Evolutionary conservation across 2,888 invertebrate species (phyloP).

Genomic region (Bhutanitis thaidina): DNA sequence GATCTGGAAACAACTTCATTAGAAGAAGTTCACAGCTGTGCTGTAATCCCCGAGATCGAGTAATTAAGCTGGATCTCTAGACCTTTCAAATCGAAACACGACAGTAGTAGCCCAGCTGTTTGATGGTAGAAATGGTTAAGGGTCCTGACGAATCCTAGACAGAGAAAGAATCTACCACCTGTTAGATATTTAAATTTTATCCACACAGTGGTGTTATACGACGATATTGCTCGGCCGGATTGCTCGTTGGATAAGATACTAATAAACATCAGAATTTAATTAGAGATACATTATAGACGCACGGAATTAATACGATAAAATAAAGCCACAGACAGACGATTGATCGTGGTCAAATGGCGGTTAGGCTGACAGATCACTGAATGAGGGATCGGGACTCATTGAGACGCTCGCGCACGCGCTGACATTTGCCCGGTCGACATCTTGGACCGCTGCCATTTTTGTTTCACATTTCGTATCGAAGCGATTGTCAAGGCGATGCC

Average conservation of each 20-base stretch:
- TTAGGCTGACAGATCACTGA: slow-evolving; percentile 22
- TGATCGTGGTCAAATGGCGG: slow-evolving; percentile 9
- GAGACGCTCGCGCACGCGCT: slow-evolving; percentile 28
- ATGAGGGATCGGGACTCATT: slow-evolving; percentile 35
- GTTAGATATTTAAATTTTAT: too few relatives aligned
- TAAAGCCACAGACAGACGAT: slow-evolving; percentile 5
- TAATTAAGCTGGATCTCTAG: too few relatives aligned
- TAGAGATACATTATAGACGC: slow-evolving; percentile 1
- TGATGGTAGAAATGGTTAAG: too few relatives aligned
- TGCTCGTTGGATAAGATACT: not conserved
- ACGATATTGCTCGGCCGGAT: not conserved
- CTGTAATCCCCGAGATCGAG: too few relatives aligned
- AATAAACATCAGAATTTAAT: slow-evolving; percentile 7
- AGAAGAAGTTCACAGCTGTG: too few relatives aligned
- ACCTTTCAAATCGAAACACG: too few relatives aligned
- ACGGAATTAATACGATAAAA: slow-evolving; percentile 5
- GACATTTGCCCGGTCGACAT: slow-evolving; percentile 23
- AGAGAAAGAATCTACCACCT: too few relatives aligned
- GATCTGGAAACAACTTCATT: too few relatives aligned
- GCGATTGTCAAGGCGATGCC: slow-evolving; percentile 16
- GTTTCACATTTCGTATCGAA: slow-evolving; percentile 31
- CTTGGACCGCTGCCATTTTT: slow-evolving; percentile 37
- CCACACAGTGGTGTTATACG: too few relatives aligned
- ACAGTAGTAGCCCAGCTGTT: too few relatives aligned
- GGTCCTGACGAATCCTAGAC: too few relatives aligned